Base-by-base conservation (phyloP, 2,888 invertebrate genomes). In the Geophilus truncorum region DNA sequence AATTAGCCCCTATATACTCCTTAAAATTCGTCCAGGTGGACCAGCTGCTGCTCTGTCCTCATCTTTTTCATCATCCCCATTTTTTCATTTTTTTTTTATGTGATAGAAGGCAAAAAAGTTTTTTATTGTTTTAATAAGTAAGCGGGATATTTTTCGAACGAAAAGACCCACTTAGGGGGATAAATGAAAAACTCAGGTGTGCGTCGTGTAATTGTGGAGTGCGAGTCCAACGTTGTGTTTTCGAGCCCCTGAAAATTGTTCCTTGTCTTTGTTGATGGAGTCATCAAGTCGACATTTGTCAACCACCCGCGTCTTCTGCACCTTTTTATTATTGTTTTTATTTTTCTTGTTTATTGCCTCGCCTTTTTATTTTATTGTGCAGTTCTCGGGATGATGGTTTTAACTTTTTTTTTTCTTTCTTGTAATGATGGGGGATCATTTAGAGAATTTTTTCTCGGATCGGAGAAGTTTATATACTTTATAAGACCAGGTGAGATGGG, bases 21-120 rank as follows among this genome's bases (percentile, higher is more conserved):
- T 70, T 70, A 70, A 70, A 70, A 70, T 70, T 70, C 70, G 70
- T 70, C 70, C 70, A 70, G 70, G 70, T 70, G 70, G 18, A 51
- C 51, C 51, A 70, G 70, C 70, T 28, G 70, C 6, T 45, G 12
- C 15, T 3, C 70, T 28, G 51, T 51, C 70, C 70, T 70, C 70
- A 70, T 70, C 70, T 70, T 70, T 70, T 70, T 70, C 70, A 70
- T 70, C 28, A 70, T 25, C 57, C 57, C 57, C 57, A 28, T 15
- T 70, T 28, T 70, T 70, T 25, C 28, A 28, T 25, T 10, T n/a
- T n/a, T n/a, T n/a, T n/a, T n/a, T n/a, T n/a, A 62, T n/a, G 25
- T n/a, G 18, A 51, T 3, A 18, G 1, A 45, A 15, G n/a, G n/a
- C n/a, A 45, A 15, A 45, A 1, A 15, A n/a, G 15, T 51, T 51